These are phyloP conservation scores for Philopotamus ludificatus DNA, from an alignment of 1,140 invertebrate species.

Conservation along the genomic window DNA sequence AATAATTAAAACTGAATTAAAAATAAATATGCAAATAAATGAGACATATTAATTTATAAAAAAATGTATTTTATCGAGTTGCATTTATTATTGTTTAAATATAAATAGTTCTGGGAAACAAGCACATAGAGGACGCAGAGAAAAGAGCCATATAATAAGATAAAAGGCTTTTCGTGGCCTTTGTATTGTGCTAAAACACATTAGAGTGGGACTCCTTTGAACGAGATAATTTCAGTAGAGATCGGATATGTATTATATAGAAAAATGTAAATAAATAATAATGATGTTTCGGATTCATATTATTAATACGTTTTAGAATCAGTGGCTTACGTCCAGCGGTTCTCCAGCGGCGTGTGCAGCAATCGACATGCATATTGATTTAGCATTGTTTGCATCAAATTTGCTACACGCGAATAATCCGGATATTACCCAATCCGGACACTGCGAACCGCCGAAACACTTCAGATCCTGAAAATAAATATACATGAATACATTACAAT, in stretches of 20 bases:
- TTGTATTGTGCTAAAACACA: conserved; percentile 1
- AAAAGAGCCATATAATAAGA: conserved; percentile 14
- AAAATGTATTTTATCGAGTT: too few species aligned
- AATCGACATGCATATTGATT: conserved; percentile 21
- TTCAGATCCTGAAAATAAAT: conserved; percentile 35
- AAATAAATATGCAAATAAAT: too few species aligned
- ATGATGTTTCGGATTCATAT: too few species aligned
- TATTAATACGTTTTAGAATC: not conserved
- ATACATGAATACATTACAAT: not conserved
- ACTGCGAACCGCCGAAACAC: conserved; percentile 36
- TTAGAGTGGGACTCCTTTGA: not conserved
- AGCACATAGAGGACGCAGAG: not conserved
- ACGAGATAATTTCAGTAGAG: too few species aligned
- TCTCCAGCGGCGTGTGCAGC: conserved; percentile 36
- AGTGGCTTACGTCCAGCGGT: conserved; percentile 30
- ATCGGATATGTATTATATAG: too few species aligned
- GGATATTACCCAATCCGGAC: conserved; percentile 37
- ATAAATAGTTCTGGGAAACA: not conserved
- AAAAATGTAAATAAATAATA: too few species aligned
- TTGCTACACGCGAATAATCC: conserved; percentile 27
- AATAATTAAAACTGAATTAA: too few species aligned
- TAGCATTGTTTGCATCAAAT: conserved; percentile 25
- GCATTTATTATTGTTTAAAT: too few species aligned
- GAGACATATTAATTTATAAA: too few species aligned
- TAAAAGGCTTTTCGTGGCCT: conserved; percentile 14